phyloP scores from a whole-genome alignment of 2,113 vertebrate genomes.

The Hippocampus guttulatus region DNA sequence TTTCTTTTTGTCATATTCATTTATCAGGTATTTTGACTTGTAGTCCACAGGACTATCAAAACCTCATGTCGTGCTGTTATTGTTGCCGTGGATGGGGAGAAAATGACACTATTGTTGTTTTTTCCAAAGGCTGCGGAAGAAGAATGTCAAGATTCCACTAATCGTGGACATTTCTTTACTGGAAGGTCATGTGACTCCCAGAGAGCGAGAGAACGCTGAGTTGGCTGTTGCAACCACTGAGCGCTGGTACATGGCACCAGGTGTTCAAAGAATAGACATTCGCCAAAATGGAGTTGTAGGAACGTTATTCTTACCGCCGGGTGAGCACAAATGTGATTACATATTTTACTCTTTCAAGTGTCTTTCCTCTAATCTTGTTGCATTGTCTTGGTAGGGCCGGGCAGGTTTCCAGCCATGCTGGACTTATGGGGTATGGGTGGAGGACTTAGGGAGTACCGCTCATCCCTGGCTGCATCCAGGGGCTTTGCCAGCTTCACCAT shows the following conservation, averaged over 20 bases:
- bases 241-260: constrained; percentile 65
- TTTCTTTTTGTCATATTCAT: too few relatives aligned
- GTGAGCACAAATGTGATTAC: constrained; percentile 33
- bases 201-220: constrained; percentile 12
- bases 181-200: constrained; percentile 55
- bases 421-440: constrained; percentile 61
- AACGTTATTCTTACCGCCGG: constrained; percentile 67
- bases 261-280: constrained; percentile 51
- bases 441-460: constrained; percentile 62
- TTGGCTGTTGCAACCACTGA: constrained; percentile 55
- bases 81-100: too few relatives aligned
- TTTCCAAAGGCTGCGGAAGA: constrained; percentile 63
- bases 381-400: constrained; percentile 41
- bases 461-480: constrained; percentile 64
- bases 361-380: background rate
- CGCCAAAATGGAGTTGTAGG: constrained; percentile 55
- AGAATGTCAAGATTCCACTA: constrained; percentile 45
- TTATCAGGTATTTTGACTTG: too few relatives aligned
- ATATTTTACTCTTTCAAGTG: background rate
- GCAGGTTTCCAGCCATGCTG: constrained; percentile 57
- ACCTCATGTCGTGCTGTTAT: too few relatives aligned
- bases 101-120: background rate
- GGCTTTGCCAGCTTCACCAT: constrained; percentile 55
- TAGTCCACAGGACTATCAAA: too few relatives aligned
- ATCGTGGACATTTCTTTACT: constrained; percentile 51